These are phyloP conservation scores for Erebia ligea DNA, from an alignment of 2,888 invertebrate species.

Conservation along the genomic window DNA sequence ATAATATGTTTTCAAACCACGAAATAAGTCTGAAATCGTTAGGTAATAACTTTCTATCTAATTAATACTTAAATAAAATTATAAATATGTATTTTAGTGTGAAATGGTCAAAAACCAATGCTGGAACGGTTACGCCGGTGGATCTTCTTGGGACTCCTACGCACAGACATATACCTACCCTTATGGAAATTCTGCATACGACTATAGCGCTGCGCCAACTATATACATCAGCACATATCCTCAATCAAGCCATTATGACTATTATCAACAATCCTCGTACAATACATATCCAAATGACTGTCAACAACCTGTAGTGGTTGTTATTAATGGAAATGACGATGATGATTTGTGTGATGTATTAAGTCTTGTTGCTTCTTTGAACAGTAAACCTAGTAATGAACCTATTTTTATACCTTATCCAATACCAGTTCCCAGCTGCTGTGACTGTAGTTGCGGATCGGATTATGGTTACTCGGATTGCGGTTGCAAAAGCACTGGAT, in stretches of 20 bases:
- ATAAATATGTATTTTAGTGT: slow-evolving; percentile 13
- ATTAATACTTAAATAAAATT: not conserved
- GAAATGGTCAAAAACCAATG: slow-evolving; percentile 26
- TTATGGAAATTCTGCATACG: slow-evolving; percentile 18
- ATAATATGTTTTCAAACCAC: too few relatives aligned
- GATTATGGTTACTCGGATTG: slow-evolving; percentile 27
- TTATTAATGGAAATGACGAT: slow-evolving; percentile 30
- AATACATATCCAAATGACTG: slow-evolving; percentile 18
- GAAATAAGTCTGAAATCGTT: too few relatives aligned
- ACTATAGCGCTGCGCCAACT: slow-evolving; percentile 8
- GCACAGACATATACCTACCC: slow-evolving; percentile 13
- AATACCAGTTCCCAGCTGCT: slow-evolving; percentile 13
- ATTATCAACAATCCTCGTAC: slow-evolving; percentile 24
- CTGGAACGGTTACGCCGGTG: slow-evolving; percentile 20
- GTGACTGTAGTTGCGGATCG: slow-evolving; percentile 24
- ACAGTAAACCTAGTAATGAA: slow-evolving; percentile 24
- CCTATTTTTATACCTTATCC: slow-evolving; percentile 38
- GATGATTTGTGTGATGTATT: slow-evolving; percentile 30
- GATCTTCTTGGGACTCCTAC: slow-evolving; percentile 25
- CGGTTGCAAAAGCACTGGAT: slow-evolving; percentile 32
- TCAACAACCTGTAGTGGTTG: slow-evolving; percentile 36
- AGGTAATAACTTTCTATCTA: not conserved
- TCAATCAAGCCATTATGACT: slow-evolving; percentile 20
- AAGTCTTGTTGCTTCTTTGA: slow-evolving; percentile 26
- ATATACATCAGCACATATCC: slow-evolving; percentile 27